Conservation (phyloP, 2,113 vertebrate species). For the Callionymus lyra region DNA sequence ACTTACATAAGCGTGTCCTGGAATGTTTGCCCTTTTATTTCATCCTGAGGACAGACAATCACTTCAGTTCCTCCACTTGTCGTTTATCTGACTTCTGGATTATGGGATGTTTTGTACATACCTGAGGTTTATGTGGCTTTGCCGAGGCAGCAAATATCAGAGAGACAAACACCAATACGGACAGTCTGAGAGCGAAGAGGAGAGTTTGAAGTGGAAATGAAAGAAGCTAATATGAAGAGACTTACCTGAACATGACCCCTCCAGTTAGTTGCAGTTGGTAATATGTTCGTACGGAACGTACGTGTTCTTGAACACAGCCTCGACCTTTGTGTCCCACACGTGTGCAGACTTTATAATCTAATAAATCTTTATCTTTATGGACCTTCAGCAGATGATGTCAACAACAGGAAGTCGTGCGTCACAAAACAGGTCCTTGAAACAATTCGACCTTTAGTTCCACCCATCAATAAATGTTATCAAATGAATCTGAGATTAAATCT, state of each 20-base stretch:
- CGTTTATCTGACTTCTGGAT: background rate
- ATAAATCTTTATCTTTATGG: too few relatives aligned
- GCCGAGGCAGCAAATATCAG: conserved; percentile 45
- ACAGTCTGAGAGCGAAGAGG: conserved; percentile 39
- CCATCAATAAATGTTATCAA: too few relatives aligned
- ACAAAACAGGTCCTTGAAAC: too few relatives aligned
- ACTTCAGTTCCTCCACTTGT: background rate
- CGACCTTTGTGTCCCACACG: too few relatives aligned
- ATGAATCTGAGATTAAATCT: too few relatives aligned
- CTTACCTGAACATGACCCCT: conserved; percentile 61
- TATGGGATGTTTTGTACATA: conserved; percentile 34
- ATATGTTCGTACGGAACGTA: too few relatives aligned
- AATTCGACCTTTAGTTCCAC: too few relatives aligned
- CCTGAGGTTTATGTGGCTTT: conserved; percentile 50
- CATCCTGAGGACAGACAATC: conserved; percentile 36
- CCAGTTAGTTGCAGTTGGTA: conserved; percentile 15
- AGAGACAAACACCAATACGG: conserved; percentile 36
- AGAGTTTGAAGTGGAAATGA: background rate
- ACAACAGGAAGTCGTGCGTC: too few relatives aligned
- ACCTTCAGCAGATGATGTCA: too few relatives aligned
- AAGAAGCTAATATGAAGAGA: background rate
- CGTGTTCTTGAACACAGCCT: too few relatives aligned
- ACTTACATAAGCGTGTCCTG: conserved; percentile 55
- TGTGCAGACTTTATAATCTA: too few relatives aligned
- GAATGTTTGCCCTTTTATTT: conserved; percentile 24